Percentiles rank a stretch among this genome's conserved stretches.
Conservation (phyloP, 2,113 vertebrate genomes). For the Regulus satrapa region DNA sequence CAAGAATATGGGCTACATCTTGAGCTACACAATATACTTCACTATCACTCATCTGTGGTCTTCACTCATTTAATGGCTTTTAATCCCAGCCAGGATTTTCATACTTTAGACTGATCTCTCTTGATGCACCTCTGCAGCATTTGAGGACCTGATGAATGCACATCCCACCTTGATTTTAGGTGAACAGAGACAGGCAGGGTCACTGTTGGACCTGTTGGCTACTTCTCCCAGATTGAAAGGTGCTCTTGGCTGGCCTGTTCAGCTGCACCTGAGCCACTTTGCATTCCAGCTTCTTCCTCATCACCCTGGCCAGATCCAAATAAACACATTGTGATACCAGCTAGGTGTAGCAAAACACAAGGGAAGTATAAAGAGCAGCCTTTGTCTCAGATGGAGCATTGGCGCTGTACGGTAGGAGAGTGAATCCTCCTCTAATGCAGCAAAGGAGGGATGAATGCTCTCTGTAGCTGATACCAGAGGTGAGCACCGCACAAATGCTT, state of each 20-base stretch:
- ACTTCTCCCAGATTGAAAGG: not conserved
- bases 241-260: not conserved
- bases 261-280: not conserved
- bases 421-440: not conserved
- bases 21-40: fast-evolving
- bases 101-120: not conserved
- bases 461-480: not conserved
- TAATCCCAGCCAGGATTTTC: not conserved
- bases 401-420: fast-evolving
- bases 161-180: not conserved
- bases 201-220: not conserved
- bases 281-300: fast-evolving
- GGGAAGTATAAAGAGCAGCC: not conserved
- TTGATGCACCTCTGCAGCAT: not conserved
- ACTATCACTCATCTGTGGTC: too few species aligned
- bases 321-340: fast-evolving
- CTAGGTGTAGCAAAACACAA: not conserved
- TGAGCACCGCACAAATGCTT: fast-evolving
- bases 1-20: not conserved
- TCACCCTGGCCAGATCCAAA: not conserved
- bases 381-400: not conserved
- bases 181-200: not conserved
- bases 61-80: not conserved
- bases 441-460: not conserved
- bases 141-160: not conserved